Percentiles rank a stretch among this genome's conserved stretches.
Conservation (phyloP, 2,797 vertebrate genomes). For the Pangasius larnaudii region DNA sequence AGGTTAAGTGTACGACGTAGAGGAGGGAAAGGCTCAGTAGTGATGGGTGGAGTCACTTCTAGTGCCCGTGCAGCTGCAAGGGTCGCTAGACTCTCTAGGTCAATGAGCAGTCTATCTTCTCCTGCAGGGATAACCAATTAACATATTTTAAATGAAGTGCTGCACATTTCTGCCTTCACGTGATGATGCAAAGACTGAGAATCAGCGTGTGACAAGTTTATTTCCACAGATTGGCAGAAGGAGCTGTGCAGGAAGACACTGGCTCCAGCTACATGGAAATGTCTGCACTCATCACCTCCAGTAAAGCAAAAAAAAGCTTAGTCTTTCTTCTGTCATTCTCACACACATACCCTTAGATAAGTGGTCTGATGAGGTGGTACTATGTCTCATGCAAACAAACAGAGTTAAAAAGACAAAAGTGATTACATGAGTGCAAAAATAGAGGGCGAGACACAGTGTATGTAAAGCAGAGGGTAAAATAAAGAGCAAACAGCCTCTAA, state of each 20-base stretch:
- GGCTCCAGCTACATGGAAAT: slow-evolving; percentile 35
- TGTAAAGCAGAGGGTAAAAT: slow-evolving; percentile 50
- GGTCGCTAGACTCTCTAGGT: slow-evolving; percentile 90
- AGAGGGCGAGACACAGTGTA: slow-evolving; percentile 23
- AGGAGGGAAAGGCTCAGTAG: slow-evolving; percentile 52
- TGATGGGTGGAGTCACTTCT: slow-evolving; percentile 76
- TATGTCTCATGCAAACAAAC: slow-evolving; percentile 38
- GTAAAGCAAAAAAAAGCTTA: slow-evolving; percentile 17
- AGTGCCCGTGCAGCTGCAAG: slow-evolving; percentile 90
- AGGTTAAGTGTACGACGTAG: slow-evolving; percentile 84
- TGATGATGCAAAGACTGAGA: neutral
- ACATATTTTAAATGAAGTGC: slow-evolving; percentile 16
- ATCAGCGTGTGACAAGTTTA: neutral
- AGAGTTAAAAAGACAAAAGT: slow-evolving; percentile 35
- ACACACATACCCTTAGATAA: slow-evolving; percentile 21
- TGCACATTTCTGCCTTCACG: neutral
- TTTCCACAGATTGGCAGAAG: neutral
- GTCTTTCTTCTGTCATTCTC: slow-evolving; percentile 1
- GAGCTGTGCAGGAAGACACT: slow-evolving; percentile 8
- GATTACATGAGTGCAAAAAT: slow-evolving; percentile 10
- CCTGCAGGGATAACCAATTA: slow-evolving; percentile 65
- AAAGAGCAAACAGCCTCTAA: slow-evolving; percentile 54
- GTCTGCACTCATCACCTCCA: slow-evolving; percentile 24
- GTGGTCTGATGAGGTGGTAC: slow-evolving; percentile 27
- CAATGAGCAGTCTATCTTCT: slow-evolving; percentile 85